A percentile compares a stretch with the other conserved stretches of the same genome.
Conservation (phyloP, 92 coral and sea anemone genomes). For the Porites divaricata region DNA sequence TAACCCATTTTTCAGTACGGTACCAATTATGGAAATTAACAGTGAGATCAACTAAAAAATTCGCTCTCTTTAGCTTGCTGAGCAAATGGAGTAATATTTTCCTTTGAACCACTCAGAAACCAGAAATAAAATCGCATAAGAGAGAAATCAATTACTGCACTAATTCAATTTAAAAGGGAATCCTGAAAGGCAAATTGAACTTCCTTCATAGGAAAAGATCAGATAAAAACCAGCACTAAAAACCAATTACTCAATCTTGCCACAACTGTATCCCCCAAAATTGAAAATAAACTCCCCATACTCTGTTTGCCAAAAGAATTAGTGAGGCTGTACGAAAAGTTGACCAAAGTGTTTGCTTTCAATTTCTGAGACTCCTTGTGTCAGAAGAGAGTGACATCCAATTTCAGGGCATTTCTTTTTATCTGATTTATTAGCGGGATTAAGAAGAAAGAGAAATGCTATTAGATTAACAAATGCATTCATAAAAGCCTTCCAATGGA, state of each 20-base stretch:
- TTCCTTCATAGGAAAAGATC: constrained; percentile 78
- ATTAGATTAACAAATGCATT: constrained; percentile 97
- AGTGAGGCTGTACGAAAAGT: constrained; percentile 1
- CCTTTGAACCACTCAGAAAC: constrained; percentile 29
- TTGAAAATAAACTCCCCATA: constrained; percentile 37
- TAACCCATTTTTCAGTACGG: background rate
- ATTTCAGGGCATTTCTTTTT: constrained; percentile 45
- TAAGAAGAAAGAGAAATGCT: constrained; percentile 74
- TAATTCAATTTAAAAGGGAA: constrained; percentile 80
- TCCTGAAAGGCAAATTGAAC: constrained; percentile 78
- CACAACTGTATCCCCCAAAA: constrained; percentile 50
- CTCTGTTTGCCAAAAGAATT: constrained; percentile 32
- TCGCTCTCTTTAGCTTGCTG: constrained; percentile 53
- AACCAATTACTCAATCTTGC: constrained; percentile 69
- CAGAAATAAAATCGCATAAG: constrained; percentile 48
- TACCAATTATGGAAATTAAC: constrained; percentile 61
- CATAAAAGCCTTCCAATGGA: constrained; percentile 70
- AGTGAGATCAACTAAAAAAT: constrained; percentile 58
- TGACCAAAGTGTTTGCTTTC: constrained; percentile 32
- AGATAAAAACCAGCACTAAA: constrained; percentile 67
- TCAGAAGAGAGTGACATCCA: constrained; percentile 19
- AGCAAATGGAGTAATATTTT: constrained; percentile 46
- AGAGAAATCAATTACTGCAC: constrained; percentile 78
- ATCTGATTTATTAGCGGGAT: constrained; percentile 87
- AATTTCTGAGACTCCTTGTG: constrained; percentile 12